A percentile compares a stretch with the other conserved stretches of the same genome.
Evolutionary conservation across 1,140 invertebrate genomes (phyloP).

Genomic region (Heliconius eleuchia): DNA sequence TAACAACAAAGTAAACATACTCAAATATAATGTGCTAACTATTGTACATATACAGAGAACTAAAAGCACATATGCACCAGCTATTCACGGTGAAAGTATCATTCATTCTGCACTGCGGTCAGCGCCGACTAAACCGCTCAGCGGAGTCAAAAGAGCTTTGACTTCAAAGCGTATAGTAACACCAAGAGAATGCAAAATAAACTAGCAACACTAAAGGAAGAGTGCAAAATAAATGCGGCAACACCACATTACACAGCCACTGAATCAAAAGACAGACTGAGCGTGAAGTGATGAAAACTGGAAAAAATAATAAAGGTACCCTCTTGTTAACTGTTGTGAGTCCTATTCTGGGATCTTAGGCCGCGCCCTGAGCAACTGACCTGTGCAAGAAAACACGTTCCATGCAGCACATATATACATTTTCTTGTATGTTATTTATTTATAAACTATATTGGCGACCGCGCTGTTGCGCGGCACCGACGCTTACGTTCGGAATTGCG

Average conservation of each 20-base stretch:
- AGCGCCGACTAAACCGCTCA: slow-evolving; percentile 56
- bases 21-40: neutral
- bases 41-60: neutral
- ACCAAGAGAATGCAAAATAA: slow-evolving; percentile 77
- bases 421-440: slow-evolving; percentile 12
- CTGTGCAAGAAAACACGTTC: slow-evolving; percentile 18
- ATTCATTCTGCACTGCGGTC: slow-evolving; percentile 69
- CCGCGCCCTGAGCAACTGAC: slow-evolving; percentile 22
- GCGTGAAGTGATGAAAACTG: slow-evolving; percentile 78
- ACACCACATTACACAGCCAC: slow-evolving; percentile 76
- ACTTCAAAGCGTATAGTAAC: slow-evolving; percentile 75
- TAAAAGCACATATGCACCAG: slow-evolving; percentile 14
- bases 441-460: neutral
- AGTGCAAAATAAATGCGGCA: slow-evolving; percentile 78
- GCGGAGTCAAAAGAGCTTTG: slow-evolving; percentile 73
- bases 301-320: slow-evolving; percentile 71
- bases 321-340: slow-evolving; percentile 53
- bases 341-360: slow-evolving; percentile 72
- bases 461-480: neutral
- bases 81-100: slow-evolving; percentile 56
- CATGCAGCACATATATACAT: neutral
- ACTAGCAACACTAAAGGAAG: slow-evolving; percentile 66
- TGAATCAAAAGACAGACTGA: slow-evolving; percentile 77
- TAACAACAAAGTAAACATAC: neutral
- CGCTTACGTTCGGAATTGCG: neutral